Evolutionary conservation across 53 echinoderm and acorn worm species (phyloP), one percentile per base, ranked within the genome.

Genomic region (Paracentrotus lividus): DNA sequence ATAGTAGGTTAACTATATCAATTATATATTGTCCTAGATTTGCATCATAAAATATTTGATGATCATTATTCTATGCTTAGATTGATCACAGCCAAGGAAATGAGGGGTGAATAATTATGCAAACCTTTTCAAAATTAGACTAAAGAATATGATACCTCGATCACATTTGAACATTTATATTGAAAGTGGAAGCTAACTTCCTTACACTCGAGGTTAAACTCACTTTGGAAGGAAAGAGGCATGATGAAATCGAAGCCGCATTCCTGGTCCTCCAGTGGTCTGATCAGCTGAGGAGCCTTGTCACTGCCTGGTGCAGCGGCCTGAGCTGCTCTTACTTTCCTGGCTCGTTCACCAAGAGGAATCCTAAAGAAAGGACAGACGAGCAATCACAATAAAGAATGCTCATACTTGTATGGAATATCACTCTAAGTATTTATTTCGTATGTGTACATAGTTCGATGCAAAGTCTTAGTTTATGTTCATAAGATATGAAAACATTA

Each of bases 171-270:
- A n/a, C n/a, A n/a, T n/a, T 12, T 38, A 12, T 5, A 33, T 90
- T 0, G 0, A 8, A 66, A 34, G 5, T 34, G 20, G 7, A 29
- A 8, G 26, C 64, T 29, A 64, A 13, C 31, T 64, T 94, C 12
- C n/a, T 1, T 49, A 42, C 8, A 64, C 8, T 2, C 9, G 29
- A 13, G 64, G 31, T 8, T 7, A 47, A 51, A 38, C 90, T 40
- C 93, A 99, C 99, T 95, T 97, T 99, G 97, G 95, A 99, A 99
- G 53, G 99, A 96, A 27, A 99, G 94, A 42, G 99, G 99, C 44
- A 97, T 85, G 93, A 99, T 99, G 96, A 97, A 99, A 23, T 96
- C 97, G 27, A 99, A 95, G 56, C 99, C 99, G 75, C 99, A 99
- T 58, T 97, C 96, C 61, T 95, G 95, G 88, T 99, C 97, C 57